Percentiles rank a stretch among this genome's conserved stretches.
Conservation (phyloP, 2,888 invertebrate species). For the Monochamus alternatus region DNA sequence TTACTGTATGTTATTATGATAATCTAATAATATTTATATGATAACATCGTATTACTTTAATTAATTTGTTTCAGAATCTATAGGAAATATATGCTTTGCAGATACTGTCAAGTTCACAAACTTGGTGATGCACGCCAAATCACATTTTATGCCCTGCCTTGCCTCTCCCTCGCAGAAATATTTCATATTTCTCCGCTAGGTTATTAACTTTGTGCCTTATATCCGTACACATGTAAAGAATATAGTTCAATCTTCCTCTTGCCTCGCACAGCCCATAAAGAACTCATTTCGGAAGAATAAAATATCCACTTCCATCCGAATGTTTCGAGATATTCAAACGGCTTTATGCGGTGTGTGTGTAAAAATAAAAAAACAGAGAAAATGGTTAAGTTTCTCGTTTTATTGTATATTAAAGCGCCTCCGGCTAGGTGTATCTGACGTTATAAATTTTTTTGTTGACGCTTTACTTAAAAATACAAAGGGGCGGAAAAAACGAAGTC, state of each 20-base stretch:
- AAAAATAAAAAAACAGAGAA: constrained; percentile 34
- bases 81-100: not conserved
- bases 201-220: constrained; percentile 26
- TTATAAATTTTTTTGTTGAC: constrained; percentile 45
- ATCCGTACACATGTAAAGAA: constrained; percentile 25
- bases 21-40: too few species aligned
- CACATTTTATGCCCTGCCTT: not conserved
- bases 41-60: too few species aligned
- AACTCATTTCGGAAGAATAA: constrained; percentile 32
- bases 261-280: constrained; percentile 18
- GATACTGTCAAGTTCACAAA: not conserved
- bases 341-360: constrained; percentile 33
- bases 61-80: not conserved
- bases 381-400: constrained; percentile 37
- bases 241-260: constrained; percentile 27
- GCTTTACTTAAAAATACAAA: constrained; percentile 41
- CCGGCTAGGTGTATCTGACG: constrained; percentile 38
- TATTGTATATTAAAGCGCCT: constrained; percentile 46
- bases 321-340: constrained; percentile 31
- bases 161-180: constrained; percentile 4
- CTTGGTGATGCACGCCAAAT: not conserved
- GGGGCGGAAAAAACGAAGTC: constrained; percentile 34
- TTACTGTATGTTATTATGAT: too few species aligned
- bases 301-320: constrained; percentile 26
- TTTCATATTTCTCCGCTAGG: constrained; percentile 9